phyloP scores from a whole-genome alignment of 2,888 invertebrate genomes.

The Mantis religiosa region DNA sequence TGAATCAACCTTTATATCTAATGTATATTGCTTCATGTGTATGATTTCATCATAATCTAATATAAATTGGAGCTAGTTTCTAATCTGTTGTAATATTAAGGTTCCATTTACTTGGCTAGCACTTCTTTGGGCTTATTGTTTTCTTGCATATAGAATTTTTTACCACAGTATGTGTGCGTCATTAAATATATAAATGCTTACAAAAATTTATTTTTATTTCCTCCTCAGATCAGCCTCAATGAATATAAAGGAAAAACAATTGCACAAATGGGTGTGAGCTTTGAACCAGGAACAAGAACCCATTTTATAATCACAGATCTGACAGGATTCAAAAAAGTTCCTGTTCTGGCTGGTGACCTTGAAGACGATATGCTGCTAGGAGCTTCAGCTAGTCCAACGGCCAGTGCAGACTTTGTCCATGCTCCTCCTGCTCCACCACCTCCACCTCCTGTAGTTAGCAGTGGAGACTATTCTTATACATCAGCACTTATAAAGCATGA shows the following conservation, averaged over 20 bases:
- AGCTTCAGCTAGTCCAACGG: constrained; percentile 47
- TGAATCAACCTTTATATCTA: no score
- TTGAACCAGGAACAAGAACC: constrained; percentile 40
- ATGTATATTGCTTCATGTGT: no score
- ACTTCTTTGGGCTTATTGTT: no score
- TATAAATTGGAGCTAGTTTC: no score
- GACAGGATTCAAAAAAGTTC: constrained; percentile 38
- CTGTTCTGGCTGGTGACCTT: constrained; percentile 35
- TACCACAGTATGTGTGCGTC: no score
- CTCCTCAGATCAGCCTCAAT: constrained; percentile 44
- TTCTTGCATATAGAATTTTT: no score
- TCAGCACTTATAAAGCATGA: constrained; percentile 42
- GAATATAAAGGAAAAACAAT: constrained; percentile 46
- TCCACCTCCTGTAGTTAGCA: constrained; percentile 28
- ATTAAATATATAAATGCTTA: no score
- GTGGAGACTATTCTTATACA: constrained; percentile 23
- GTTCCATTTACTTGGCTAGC: no score
- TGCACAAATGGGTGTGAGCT: constrained; percentile 44
- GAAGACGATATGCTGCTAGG: constrained; percentile 48
- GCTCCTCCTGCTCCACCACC: constrained; percentile 31
- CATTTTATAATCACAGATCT: constrained; percentile 43
- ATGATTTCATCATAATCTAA: no score
- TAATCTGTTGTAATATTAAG: no score
- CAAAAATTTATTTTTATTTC: constrained; percentile 21
- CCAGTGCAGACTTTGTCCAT: constrained; percentile 21